phyloP scores from a whole-genome alignment of 2,113 vertebrate species.

The Morphnarchus princeps region DNA sequence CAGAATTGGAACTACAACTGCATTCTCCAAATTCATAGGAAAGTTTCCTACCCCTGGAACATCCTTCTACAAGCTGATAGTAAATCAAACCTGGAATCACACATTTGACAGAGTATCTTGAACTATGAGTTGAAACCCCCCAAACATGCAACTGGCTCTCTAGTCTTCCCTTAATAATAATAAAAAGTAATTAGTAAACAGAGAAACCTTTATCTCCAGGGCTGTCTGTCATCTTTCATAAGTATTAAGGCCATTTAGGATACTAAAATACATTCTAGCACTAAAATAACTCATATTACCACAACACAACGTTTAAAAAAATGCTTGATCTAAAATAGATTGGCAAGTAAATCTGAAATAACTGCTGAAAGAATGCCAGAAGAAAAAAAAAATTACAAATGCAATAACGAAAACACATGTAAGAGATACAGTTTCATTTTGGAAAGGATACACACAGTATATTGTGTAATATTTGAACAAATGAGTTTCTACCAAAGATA shows the following conservation, averaged over 20 bases:
- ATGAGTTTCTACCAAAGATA: conserved; percentile 24
- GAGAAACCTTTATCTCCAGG: not conserved
- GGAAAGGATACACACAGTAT: not conserved
- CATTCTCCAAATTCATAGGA: not conserved
- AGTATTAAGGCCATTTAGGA: conserved; percentile 26
- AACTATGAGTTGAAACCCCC: not conserved
- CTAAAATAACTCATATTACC: conserved; percentile 33
- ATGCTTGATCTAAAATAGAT: conserved; percentile 33
- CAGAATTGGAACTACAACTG: not conserved
- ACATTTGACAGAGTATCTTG: not conserved
- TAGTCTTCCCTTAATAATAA: not conserved
- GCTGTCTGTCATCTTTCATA: conserved; percentile 27
- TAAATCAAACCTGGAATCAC: not conserved
- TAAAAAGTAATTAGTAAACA: not conserved
- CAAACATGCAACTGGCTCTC: not conserved
- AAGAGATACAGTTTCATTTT: conserved; percentile 44
- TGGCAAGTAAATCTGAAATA: conserved; percentile 54
- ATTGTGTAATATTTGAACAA: conserved; percentile 35
- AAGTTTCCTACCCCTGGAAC: not conserved
- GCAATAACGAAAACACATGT: conserved; percentile 37
- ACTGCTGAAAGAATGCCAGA: conserved; percentile 33
- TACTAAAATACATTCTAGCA: conserved; percentile 27
- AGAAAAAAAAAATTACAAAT: conserved; percentile 1
- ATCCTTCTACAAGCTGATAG: not conserved
- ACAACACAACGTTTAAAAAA: conserved; percentile 20